A percentile compares a stretch with the other conserved stretches of the same genome.
Evolutionary conservation across 1,140 invertebrate species (phyloP).

Genomic region (Propsilocerus akamusi): DNA sequence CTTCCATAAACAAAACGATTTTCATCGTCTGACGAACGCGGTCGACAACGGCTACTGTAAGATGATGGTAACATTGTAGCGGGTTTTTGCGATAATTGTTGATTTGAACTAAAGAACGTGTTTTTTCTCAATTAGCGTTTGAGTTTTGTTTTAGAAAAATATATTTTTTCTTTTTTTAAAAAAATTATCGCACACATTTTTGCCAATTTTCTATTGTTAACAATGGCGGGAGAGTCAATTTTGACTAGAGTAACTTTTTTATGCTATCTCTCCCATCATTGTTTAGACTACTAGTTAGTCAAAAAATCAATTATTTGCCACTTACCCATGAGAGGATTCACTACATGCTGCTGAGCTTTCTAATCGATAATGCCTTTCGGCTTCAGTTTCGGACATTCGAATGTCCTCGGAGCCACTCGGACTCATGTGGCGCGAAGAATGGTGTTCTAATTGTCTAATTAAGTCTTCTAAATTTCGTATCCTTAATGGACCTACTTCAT

Average conservation of each 20-base stretch:
- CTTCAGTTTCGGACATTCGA: conserved; percentile 77
- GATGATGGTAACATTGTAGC: conserved; percentile 25
- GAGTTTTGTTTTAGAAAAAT: no score
- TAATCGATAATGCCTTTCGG: conserved; percentile 70
- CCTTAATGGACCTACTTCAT: conserved; percentile 51
- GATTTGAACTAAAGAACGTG: conserved; percentile 22
- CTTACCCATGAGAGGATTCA: conserved; percentile 52
- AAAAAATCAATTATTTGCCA: conserved; percentile 10
- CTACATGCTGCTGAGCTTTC: conserved; percentile 59
- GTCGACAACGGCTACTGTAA: conserved; percentile 28
- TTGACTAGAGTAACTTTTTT: no score
- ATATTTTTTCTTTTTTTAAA: no score
- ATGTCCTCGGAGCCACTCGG: conserved; percentile 81
- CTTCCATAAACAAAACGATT: conserved; percentile 57
- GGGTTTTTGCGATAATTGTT: conserved; percentile 25
- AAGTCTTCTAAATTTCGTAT: conserved; percentile 83
- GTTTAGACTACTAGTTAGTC: no score
- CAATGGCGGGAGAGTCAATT: no score
- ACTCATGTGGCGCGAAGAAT: conserved; percentile 70
- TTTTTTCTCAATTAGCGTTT: no score
- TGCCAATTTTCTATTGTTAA: no score
- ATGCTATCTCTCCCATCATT: no score
- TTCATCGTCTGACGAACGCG: conserved; percentile 37
- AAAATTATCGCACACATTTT: no score
- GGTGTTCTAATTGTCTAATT: conserved; percentile 75